A percentile compares a stretch with the other conserved stretches of the same genome.
phyloP scores from a whole-genome alignment of 2,797 vertebrate species.

The Loris lydekkerianus region DNA sequence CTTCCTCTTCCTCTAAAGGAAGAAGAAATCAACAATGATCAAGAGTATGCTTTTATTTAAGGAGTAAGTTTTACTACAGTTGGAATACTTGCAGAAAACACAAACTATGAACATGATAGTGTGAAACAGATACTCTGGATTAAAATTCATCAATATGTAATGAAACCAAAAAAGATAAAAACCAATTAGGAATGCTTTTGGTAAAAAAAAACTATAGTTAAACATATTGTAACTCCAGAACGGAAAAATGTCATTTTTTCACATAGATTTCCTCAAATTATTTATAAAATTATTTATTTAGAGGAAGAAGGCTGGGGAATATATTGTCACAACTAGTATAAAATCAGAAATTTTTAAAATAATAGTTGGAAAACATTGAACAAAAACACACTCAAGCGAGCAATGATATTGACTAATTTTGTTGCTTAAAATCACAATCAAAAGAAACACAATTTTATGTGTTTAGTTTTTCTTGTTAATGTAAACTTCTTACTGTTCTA shows the following conservation, averaged over 20 bases:
- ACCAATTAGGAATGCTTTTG: not conserved
- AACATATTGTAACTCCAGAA: not conserved
- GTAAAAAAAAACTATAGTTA: not conserved
- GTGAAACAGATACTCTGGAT: not conserved
- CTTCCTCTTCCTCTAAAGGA: not conserved
- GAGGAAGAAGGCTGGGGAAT: not conserved
- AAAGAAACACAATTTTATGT: not conserved
- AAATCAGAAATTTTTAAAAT: not conserved
- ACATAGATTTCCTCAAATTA: not conserved
- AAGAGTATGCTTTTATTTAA: not conserved
- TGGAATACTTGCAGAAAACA: not conserved
- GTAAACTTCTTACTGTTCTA: not conserved
- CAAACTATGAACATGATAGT: too few relatives aligned
- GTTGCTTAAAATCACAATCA: not conserved
- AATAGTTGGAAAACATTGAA: not conserved
- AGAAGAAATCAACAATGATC: not conserved
- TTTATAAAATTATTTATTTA: not conserved
- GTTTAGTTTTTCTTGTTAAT: not conserved
- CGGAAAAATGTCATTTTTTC: not conserved
- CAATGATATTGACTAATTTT: not conserved
- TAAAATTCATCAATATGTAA: not conserved
- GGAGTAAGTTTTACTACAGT: not conserved
- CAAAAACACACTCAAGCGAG: not conserved
- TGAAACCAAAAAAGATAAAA: slow-evolving; percentile 6
- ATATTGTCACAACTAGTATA: not conserved